Evolutionary conservation across 2,113 vertebrate genomes (phyloP).

Genomic region (Amblyornis subalaris): DNA sequence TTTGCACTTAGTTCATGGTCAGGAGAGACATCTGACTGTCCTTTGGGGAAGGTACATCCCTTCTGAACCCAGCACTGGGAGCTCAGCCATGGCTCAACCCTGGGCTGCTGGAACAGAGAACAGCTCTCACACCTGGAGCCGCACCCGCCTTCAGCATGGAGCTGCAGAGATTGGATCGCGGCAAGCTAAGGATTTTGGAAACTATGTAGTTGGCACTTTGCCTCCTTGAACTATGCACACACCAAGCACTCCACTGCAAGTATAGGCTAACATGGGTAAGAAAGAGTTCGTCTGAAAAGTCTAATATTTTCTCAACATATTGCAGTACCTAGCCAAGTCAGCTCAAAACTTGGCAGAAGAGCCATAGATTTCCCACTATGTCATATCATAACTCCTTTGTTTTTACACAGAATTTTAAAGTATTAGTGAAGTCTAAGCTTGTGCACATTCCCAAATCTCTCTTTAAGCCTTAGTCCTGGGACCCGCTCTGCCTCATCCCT

Average conservation of each 20-base stretch:
- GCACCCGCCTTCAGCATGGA: fast-evolving
- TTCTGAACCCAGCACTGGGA: neutral
- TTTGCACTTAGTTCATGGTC: neutral
- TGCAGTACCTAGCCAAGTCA: neutral
- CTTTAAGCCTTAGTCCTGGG: neutral
- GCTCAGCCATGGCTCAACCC: neutral
- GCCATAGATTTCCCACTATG: neutral
- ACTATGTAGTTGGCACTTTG: neutral
- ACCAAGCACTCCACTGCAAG: neutral
- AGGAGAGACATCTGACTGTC: neutral
- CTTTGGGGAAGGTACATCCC: neutral
- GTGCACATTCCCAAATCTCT: neutral
- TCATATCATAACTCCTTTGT: neutral
- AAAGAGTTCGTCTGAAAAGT: neutral
- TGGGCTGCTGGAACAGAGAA: neutral
- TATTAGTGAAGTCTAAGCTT: neutral
- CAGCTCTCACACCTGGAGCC: neutral
- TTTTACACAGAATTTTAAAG: neutral
- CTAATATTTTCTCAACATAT: neutral
- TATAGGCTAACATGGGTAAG: neutral
- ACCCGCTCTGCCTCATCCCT: fast-evolving
- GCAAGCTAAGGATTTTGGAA: neutral
- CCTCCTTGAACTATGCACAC: neutral
- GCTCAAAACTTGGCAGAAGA: neutral
- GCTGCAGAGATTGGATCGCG: neutral